Evolutionary conservation across 2,797 vertebrate species (phyloP), one percentile per base, ranked within the genome.

Genomic region (Nasua narica): DNA sequence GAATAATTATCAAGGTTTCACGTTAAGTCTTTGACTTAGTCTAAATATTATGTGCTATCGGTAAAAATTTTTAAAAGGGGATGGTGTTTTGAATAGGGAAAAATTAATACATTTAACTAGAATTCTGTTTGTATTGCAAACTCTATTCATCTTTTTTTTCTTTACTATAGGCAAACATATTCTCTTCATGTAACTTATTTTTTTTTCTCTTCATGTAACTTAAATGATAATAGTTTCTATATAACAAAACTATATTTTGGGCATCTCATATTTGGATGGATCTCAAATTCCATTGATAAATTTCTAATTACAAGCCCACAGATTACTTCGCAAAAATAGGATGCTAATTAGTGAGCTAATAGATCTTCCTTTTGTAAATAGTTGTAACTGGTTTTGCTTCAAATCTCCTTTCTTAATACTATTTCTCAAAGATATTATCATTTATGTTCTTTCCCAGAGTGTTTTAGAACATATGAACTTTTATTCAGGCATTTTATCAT

Each of bases 21-120:
- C 60, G 2, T 72, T 87, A 90, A 90, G 78, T 65, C 62, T 91
- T 84, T 94, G 32, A 91, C 19, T 95, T 94, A 94, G 86, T 91
- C n/a, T 21, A 94, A 46, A 83, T 13, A 56, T 90, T 92, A 69
- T 52, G 43, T n/a, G 32, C 15, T 74, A 67, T 74, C 82, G 52
- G n/a, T 89, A 97, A 93, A 89, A 90, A 84, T 62, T 67, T 67
- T 6, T 58, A 85, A 92, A 69, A 65, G 19, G 15, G 9, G 10
- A 52, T 67, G n/a, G 13, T 62, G 11, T 88, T 96, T 85, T 84
- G 29, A 85, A 18, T 37, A 78, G 8, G 4, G 23, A 29, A 21
- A 91, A 96, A 74, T 87, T 94, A 82, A 76, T 87, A 78, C 32
- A 29, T 23, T 96, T 90, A 90, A 81, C 50, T 83, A 54, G 18